Evolutionary conservation across 2,797 vertebrate genomes (phyloP).

Genomic region (Graptemys geographica): DNA sequence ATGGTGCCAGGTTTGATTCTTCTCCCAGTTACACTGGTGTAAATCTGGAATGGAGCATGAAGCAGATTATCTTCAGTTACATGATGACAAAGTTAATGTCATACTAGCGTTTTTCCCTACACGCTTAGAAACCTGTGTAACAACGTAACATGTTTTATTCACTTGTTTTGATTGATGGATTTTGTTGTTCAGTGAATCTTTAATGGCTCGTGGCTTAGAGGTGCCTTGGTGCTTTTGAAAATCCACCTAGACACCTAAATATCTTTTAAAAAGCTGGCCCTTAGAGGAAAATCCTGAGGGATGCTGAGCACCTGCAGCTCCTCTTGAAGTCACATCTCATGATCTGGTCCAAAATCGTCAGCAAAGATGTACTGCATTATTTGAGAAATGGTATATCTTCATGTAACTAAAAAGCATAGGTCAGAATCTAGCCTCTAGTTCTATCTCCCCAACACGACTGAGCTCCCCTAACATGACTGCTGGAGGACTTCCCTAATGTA

Average conservation of each 20-base stretch:
- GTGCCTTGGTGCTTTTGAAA: too few species aligned
- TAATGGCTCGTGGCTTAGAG: too few species aligned
- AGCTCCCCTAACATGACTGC: neutral
- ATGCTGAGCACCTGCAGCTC: neutral
- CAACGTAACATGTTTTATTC: neutral
- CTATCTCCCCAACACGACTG: neutral
- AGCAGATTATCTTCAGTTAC: neutral
- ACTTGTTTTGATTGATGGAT: too few species aligned
- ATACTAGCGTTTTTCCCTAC: neutral
- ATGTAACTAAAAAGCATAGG: neutral
- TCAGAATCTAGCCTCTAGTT: neutral
- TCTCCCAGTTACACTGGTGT: neutral
- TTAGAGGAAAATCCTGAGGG: neutral
- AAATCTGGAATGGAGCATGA: slow-evolving; percentile 3
- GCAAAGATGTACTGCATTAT: neutral
- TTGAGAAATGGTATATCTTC: neutral
- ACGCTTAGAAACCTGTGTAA: neutral
- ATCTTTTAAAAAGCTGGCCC: too few species aligned
- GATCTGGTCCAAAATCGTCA: neutral
- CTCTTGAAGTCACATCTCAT: neutral
- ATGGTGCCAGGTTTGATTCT: slow-evolving; percentile 5
- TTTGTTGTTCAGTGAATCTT: too few species aligned
- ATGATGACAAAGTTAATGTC: neutral
- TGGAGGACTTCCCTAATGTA: neutral
- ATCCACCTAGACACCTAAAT: too few species aligned